Conservation (phyloP, 2,888 invertebrate species). For the Quadroppia sp. region DNA sequence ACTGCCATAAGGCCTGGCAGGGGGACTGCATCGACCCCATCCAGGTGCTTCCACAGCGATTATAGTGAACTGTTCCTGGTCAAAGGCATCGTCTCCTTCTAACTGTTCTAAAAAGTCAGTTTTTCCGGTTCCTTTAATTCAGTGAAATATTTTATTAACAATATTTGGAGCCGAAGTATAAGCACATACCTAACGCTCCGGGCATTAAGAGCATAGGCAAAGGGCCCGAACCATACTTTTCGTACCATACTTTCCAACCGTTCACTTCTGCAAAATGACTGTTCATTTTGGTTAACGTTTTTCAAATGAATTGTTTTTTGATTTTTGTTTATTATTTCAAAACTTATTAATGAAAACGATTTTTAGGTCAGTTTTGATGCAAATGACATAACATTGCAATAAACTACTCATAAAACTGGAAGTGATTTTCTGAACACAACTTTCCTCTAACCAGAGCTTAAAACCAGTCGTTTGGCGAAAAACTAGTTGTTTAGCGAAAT, state of each 20-base stretch:
- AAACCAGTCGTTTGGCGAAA: too few species aligned
- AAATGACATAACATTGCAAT: too few species aligned
- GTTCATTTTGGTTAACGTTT: neutral
- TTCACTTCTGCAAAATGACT: slow-evolving; percentile 58
- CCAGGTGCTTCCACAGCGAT: slow-evolving; percentile 35
- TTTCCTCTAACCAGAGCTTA: too few species aligned
- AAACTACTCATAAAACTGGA: too few species aligned
- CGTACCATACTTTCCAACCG: slow-evolving; percentile 61
- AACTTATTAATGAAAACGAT: too few species aligned
- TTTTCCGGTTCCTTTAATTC: neutral
- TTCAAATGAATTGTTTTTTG: too few species aligned
- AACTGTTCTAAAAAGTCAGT: neutral
- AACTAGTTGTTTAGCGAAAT: too few species aligned
- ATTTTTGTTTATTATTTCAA: too few species aligned
- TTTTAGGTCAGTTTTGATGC: too few species aligned
- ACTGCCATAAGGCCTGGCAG: neutral
- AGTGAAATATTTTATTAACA: neutral
- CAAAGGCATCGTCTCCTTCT: neutral
- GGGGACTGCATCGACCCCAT: slow-evolving; percentile 38
- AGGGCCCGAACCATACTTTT: slow-evolving; percentile 61
- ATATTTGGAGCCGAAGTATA: neutral
- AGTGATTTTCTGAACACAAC: too few species aligned
- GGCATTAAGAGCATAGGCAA: slow-evolving; percentile 67
- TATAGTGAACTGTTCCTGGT: slow-evolving; percentile 26
- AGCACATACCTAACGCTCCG: slow-evolving; percentile 58